Conservation (phyloP, 2,888 invertebrate species). For the Hypselothyrea guttata region DNA sequence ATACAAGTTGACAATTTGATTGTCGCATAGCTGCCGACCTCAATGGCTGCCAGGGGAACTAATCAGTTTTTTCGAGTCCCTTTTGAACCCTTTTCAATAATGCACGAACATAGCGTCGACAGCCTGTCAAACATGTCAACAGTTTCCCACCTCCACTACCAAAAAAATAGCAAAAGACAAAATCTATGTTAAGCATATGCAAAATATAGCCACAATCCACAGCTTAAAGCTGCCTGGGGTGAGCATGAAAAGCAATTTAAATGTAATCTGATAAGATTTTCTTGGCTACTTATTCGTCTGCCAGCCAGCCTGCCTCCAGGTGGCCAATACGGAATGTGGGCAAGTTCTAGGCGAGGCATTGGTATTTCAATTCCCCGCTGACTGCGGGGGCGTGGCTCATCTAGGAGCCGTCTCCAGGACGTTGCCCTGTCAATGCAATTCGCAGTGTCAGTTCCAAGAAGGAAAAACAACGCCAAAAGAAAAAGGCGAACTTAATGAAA, state of each 20-base stretch:
- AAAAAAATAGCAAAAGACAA: conserved; percentile 6
- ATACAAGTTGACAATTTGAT: conserved; percentile 49
- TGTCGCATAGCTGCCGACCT: conserved; percentile 27
- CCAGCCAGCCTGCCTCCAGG: neutral
- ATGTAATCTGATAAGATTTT: conserved; percentile 37
- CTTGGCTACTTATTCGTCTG: conserved; percentile 9
- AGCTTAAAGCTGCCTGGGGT: neutral
- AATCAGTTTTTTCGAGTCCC: conserved; percentile 26
- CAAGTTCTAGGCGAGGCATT: conserved; percentile 1
- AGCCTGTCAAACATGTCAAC: conserved; percentile 61
- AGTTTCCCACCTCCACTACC: neutral
- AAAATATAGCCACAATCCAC: conserved; percentile 20
- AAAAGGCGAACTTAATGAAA: conserved; percentile 22
- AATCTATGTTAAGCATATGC: conserved; percentile 41
- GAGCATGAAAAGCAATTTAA: conserved; percentile 16
- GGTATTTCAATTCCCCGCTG: conserved; percentile 16
- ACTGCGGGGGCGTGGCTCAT: conserved; percentile 14
- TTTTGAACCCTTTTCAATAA: conserved; percentile 61
- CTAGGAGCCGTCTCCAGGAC: conserved; percentile 1
- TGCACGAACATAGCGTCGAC: conserved; percentile 33
- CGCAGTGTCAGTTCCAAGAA: conserved; percentile 10
- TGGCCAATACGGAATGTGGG: conserved; percentile 1
- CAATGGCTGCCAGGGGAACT: conserved; percentile 3
- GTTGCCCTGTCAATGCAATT: conserved; percentile 19
- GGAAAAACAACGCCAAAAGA: neutral